Evolutionary conservation across 2,888 invertebrate genomes (phyloP).

Genomic region (Saturnia japonica): DNA sequence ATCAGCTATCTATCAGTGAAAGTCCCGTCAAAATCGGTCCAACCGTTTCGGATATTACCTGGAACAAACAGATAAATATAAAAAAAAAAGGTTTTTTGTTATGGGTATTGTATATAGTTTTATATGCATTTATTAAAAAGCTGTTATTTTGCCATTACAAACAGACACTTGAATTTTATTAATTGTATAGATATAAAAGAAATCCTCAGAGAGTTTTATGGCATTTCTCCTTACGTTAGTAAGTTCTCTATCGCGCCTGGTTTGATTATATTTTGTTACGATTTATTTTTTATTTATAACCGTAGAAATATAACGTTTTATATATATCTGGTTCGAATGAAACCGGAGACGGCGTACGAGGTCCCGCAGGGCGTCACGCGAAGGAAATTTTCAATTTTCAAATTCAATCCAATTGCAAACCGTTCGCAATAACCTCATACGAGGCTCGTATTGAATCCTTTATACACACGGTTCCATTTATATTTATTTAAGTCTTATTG

Average conservation of each 20-base stretch:
- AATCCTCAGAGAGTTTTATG: not conserved
- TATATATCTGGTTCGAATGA: not conserved
- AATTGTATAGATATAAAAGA: not conserved
- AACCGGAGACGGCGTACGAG: not conserved
- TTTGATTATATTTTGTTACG: not conserved
- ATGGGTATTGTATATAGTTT: too few relatives aligned
- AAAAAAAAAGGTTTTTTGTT: too few relatives aligned
- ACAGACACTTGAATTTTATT: too few relatives aligned
- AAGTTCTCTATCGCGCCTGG: not conserved
- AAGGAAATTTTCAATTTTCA: constrained; percentile 11
- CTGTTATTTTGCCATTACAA: too few relatives aligned
- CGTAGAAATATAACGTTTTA: not conserved
- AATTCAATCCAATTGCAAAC: constrained; percentile 5
- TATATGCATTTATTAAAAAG: too few relatives aligned
- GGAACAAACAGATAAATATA: too few relatives aligned
- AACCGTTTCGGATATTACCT: too few relatives aligned
- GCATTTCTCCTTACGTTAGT: not conserved
- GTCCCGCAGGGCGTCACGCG: constrained; percentile 7
- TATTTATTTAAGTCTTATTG: not conserved
- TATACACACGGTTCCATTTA: not conserved
- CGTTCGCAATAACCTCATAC: not conserved
- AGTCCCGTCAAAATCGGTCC: too few relatives aligned
- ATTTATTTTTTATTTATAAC: not conserved
- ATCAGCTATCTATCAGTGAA: too few relatives aligned
- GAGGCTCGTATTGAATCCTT: not conserved